These are phyloP conservation scores for Alentia gelatinosa DNA, from an alignment of 2,888 invertebrate genomes.

Conservation along the genomic window DNA sequence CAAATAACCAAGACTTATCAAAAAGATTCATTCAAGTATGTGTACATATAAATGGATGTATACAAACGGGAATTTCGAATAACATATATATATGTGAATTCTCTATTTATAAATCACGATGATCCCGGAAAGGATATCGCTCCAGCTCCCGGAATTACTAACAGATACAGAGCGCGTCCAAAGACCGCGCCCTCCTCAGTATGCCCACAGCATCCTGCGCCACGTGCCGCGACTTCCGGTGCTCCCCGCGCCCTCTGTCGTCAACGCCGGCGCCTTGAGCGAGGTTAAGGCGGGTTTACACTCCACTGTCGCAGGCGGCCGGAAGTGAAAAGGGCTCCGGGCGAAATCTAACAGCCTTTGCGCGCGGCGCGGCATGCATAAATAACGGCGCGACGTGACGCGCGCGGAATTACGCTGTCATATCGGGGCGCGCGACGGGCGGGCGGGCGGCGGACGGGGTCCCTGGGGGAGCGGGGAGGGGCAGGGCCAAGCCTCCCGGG, in stretches of 20 bases:
- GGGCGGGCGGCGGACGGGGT: not conserved
- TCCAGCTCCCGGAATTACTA: too few species aligned
- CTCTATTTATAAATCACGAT: too few species aligned
- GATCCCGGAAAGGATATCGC: too few species aligned
- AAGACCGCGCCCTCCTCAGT: too few species aligned
- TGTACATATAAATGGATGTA: too few species aligned
- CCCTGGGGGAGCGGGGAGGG: not conserved
- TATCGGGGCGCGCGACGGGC: not conserved
- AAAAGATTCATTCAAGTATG: too few species aligned
- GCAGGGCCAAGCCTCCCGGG: not conserved
- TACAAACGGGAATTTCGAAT: too few species aligned
- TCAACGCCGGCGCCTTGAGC: not conserved
- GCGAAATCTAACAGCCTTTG: not conserved
- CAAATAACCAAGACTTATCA: too few species aligned
- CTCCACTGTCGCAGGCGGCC: slow-evolving; percentile 3
- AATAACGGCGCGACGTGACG: slow-evolving; percentile 38
- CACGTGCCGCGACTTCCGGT: not conserved
- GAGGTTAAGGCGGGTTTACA: slow-evolving; percentile 29
- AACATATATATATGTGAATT: too few species aligned
- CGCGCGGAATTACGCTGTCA: slow-evolving; percentile 45
- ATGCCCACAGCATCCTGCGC: too few species aligned
- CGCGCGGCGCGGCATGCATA: slow-evolving; percentile 9
- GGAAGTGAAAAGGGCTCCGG: slow-evolving; percentile 35
- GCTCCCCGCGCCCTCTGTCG: not conserved
- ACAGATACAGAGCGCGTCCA: too few species aligned